A percentile compares a stretch with the other conserved stretches of the same genome.
These are phyloP conservation scores for Prolemur simus DNA, from an alignment of 2,113 vertebrate genomes.

Conservation along the genomic window DNA sequence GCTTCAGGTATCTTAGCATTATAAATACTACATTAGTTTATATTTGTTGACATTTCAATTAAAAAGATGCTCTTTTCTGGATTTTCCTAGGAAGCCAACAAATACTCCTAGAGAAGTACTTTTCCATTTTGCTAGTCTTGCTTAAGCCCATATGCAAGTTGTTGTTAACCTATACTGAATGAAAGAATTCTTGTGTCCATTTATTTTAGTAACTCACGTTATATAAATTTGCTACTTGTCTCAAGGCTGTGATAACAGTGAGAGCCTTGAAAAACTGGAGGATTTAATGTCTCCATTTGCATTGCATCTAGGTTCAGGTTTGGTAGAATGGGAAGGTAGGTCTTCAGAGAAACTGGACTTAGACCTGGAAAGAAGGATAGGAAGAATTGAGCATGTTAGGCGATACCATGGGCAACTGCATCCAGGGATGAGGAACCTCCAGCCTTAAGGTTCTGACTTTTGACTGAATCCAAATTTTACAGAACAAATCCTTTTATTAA, in stretches of 20 bases:
- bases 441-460: too few species aligned
- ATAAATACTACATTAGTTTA: constrained; percentile 4
- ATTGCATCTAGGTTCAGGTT: constrained; percentile 20
- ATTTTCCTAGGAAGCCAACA: constrained; percentile 44
- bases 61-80: neutral
- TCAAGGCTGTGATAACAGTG: neutral
- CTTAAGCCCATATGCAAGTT: neutral
- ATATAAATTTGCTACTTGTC: neutral
- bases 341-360: constrained; percentile 5
- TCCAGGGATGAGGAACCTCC: neutral
- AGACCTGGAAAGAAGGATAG: neutral
- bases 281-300: constrained; percentile 34
- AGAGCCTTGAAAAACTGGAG: constrained; percentile 4
- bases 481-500: too few species aligned
- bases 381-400: neutral
- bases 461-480: too few species aligned
- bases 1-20: constrained; percentile 86
- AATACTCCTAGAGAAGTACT: neutral
- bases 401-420: neutral
- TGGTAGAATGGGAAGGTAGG: neutral
- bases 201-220: constrained; percentile 20
- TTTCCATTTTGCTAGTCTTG: constrained; percentile 21
- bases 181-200: constrained; percentile 21
- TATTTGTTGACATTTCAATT: constrained; percentile 7
- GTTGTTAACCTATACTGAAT: neutral